These are phyloP conservation scores for Zaprionus gabonicus DNA, from an alignment of 1,140 invertebrate species.

Conservation along the genomic window DNA sequence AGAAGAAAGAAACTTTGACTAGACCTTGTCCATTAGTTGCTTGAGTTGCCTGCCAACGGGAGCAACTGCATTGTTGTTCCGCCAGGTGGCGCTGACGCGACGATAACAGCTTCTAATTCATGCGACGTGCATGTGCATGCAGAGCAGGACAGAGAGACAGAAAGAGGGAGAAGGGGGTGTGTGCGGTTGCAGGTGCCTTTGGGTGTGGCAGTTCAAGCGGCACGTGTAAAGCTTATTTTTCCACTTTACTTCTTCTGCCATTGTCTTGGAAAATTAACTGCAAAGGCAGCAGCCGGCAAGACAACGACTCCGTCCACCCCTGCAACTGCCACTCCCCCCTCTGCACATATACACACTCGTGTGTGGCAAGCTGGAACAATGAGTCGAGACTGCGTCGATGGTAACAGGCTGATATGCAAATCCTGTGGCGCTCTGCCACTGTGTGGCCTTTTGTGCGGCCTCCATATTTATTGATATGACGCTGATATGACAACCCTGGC, in stretches of 20 bases:
- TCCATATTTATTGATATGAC: constrained; percentile 81
- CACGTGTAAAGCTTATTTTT: constrained; percentile 79
- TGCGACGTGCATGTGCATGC: constrained; percentile 58
- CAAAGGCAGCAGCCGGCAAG: constrained; percentile 53
- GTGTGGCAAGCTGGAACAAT: constrained; percentile 62
- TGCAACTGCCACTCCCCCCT: neutral
- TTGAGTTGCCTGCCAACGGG: constrained; percentile 1
- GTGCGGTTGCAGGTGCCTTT: constrained; percentile 35
- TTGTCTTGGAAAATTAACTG: constrained; percentile 82
- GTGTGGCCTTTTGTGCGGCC: constrained; percentile 69
- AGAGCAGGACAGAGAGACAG: constrained; percentile 37
- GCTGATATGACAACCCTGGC: constrained; percentile 68
- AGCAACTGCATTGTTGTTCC: constrained; percentile 57
- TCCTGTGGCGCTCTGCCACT: constrained; percentile 49
- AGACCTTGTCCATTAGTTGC: constrained; percentile 50
- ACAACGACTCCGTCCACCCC: constrained; percentile 25
- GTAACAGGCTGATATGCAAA: constrained; percentile 58
- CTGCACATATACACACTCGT: constrained; percentile 30
- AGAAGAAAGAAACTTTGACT: constrained; percentile 12
- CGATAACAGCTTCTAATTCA: constrained; percentile 71
- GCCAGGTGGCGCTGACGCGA: constrained; percentile 68
- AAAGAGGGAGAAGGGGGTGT: constrained; percentile 6
- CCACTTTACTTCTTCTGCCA: constrained; percentile 62
- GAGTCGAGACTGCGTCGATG: constrained; percentile 31
- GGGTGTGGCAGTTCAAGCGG: constrained; percentile 65